phyloP scores from a whole-genome alignment of 1,140 invertebrate species.

The Sycophaga agraensis region DNA sequence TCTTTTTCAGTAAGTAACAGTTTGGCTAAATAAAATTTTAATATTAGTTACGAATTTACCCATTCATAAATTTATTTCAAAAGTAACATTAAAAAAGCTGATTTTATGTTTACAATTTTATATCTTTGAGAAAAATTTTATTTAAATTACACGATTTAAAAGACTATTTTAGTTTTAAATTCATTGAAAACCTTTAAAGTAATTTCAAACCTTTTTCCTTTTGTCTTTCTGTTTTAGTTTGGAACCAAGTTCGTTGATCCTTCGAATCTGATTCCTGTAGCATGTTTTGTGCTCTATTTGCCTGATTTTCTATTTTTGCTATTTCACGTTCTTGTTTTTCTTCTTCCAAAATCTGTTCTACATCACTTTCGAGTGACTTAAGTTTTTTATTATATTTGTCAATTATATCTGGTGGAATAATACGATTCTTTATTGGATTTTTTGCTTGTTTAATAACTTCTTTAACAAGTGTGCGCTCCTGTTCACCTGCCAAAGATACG shows the following conservation, averaged over 20 bases:
- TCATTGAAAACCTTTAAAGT: no score
- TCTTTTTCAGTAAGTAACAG: conserved; percentile 42
- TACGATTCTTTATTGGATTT: conserved; percentile 82
- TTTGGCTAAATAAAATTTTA: conserved; percentile 44
- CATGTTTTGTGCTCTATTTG: conserved; percentile 76
- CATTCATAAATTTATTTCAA: no score
- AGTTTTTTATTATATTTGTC: conserved; percentile 82
- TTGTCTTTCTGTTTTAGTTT: conserved; percentile 78
- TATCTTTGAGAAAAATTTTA: no score
- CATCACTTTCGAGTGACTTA: conserved; percentile 71
- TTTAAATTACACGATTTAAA: no score
- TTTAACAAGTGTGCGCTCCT: conserved; percentile 87
- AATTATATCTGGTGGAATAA: conserved; percentile 86
- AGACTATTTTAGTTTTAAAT: no score
- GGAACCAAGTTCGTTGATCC: conserved; percentile 79
- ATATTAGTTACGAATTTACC: no score
- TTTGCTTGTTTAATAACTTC: conserved; percentile 86
- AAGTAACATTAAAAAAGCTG: neutral
- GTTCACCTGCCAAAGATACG: conserved; percentile 90
- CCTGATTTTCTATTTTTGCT: conserved; percentile 81
- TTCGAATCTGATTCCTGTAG: conserved; percentile 59
- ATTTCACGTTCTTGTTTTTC: conserved; percentile 84
- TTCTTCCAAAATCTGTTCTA: conserved; percentile 78
- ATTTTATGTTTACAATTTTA: no score
- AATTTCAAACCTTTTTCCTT: conserved; percentile 75